Conservation (phyloP, 23 tunicate species). For the Halocynthia aurantium region DNA sequence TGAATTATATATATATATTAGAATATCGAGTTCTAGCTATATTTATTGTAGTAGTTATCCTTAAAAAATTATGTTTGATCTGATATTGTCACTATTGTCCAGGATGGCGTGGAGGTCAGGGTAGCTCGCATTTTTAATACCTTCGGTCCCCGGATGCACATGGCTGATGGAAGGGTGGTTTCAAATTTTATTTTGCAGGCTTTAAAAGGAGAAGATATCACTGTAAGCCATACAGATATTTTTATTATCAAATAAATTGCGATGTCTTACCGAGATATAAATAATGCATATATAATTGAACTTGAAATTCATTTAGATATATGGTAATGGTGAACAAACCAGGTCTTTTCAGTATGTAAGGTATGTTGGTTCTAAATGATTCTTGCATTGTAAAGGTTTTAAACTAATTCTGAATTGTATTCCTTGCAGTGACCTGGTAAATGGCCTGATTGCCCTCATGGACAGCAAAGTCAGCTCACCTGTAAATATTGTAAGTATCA, state of each 20-base stretch:
- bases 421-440: constrained; percentile 58
- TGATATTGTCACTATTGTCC: not conserved
- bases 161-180: constrained; percentile 97
- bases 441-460: constrained; percentile 78
- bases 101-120: constrained; percentile 73
- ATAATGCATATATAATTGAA: not conserved
- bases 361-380: not conserved
- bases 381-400: not conserved
- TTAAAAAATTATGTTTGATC: too few species aligned
- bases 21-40: too few species aligned
- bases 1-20: too few species aligned
- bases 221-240: constrained; percentile 17
- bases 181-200: constrained; percentile 90
- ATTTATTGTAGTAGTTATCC: too few species aligned
- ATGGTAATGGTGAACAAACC: constrained; percentile 82
- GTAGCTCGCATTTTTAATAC: constrained; percentile 94
- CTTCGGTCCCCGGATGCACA: constrained; percentile 96
- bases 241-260: not conserved
- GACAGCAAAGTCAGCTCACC: constrained; percentile 63
- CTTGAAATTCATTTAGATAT: constrained; percentile 18
- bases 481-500: constrained; percentile 29
- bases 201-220: constrained; percentile 62
- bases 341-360: constrained; percentile 90
- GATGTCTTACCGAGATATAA: not conserved
- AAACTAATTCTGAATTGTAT: not conserved